Evolutionary conservation across 2,113 vertebrate genomes (phyloP), one percentile per base, ranked within the genome.

Genomic region (Periophthalmus modestus): DNA sequence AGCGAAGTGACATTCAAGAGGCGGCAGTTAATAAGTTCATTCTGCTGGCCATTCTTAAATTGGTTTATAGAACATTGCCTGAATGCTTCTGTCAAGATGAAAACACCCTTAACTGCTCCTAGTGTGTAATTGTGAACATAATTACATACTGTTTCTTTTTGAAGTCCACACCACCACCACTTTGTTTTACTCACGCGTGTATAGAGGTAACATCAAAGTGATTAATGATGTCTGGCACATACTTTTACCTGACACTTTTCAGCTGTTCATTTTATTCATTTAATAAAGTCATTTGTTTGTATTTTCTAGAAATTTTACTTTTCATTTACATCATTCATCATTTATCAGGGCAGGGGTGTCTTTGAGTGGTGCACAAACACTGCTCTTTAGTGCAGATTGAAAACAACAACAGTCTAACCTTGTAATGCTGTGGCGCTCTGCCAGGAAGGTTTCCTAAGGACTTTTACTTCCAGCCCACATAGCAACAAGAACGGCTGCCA

Each of bases 11-110:
- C 77, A 87, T 84, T 85, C 77, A 76, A 79, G 74, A 78, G 69
- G 72, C 36, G 79, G 74, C 74, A 59, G 77, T 89, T 91, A 89
- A 90, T 91, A 88, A 84, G 87, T 89, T 85, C 77, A 83, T 62
- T 75, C 81, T 67, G 74, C 66, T 58, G 67, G 79, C 70, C 78
- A 82, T 68, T 73, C 67, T 79, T 79, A 87, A 61, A 69, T 79
- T 66, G 36, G 21, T 46, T 66, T 57, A 43, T 14, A 0, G 69
- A 3, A 11, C 47, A n/a, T 66, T 58, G 43, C 65, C 21, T 58
- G 33, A 28, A 73, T 71, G 72, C 43, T 68, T 74, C 16, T 23
- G 61, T 55, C 55, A 43, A 68, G 46, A 59, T 67, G 71, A 82
- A 70, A 74, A 23, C 2, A 65, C 2, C 36, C 62, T 39, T 65